Percentiles rank a stretch among this genome's conserved stretches.
phyloP scores from a whole-genome alignment of 2,888 invertebrate genomes.

The Synergus laeviventris region DNA sequence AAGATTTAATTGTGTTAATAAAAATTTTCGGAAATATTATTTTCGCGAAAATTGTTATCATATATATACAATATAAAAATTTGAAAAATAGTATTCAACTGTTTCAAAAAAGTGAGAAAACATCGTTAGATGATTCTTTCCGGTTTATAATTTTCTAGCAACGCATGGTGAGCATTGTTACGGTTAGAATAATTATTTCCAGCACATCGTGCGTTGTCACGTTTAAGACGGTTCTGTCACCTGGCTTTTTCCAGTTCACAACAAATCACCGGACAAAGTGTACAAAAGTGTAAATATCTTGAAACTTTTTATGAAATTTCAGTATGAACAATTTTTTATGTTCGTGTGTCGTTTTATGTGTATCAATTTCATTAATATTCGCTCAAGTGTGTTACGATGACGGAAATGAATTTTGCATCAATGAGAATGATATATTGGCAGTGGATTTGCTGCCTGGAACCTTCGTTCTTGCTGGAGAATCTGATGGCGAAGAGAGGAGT shows the following conservation, averaged over 20 bases:
- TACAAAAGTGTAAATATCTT: conserved; percentile 11
- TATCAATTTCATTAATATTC: not conserved
- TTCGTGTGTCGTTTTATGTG: conserved; percentile 37
- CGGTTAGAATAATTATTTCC: conserved; percentile 69
- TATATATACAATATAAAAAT: too few species aligned
- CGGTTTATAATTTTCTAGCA: not conserved
- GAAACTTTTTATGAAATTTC: conserved; percentile 35
- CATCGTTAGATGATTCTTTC: not conserved
- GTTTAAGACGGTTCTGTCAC: conserved; percentile 42
- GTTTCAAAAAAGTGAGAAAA: not conserved
- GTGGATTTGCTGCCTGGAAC: conserved; percentile 84
- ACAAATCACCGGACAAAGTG: not conserved
- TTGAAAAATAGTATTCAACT: not conserved
- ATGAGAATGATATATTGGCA: conserved; percentile 83
- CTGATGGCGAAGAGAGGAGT: conserved; percentile 46
- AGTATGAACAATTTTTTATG: conserved; percentile 45
- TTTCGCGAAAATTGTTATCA: too few species aligned
- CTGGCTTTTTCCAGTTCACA: conserved; percentile 43
- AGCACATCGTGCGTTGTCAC: conserved; percentile 60
- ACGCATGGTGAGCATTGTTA: conserved; percentile 52
- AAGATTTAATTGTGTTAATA: too few species aligned
- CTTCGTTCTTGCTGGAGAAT: conserved; percentile 76
- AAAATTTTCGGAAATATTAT: too few species aligned
- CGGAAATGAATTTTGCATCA: conserved; percentile 73
- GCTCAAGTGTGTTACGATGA: conserved; percentile 70